Percentiles rank a stretch among this genome's conserved stretches.
phyloP scores from a whole-genome alignment of 2,888 invertebrate species.

The Heliothis peltigera region DNA sequence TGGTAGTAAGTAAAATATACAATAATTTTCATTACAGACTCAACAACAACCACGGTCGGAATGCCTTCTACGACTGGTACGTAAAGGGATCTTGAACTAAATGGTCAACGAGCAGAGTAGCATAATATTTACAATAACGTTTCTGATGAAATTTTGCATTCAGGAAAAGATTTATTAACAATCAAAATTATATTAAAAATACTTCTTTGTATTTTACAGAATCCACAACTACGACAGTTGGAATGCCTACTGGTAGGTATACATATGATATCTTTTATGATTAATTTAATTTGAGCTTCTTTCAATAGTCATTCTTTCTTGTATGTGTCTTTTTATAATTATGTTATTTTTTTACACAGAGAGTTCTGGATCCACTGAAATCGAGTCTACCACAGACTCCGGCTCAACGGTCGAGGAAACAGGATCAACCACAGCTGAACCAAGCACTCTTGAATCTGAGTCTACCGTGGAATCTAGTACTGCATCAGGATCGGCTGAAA shows the following conservation, averaged over 20 bases:
- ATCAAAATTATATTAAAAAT: not conserved
- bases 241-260: constrained; percentile 5
- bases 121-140: no score
- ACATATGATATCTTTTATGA: not conserved
- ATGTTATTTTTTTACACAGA: no score
- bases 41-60: not conserved
- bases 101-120: not conserved
- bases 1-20: no score
- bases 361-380: constrained; percentile 24
- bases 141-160: no score
- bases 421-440: constrained; percentile 22
- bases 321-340: not conserved
- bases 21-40: not conserved
- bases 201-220: constrained; percentile 8
- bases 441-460: not conserved
- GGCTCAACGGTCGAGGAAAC: constrained; percentile 19
- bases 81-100: not conserved
- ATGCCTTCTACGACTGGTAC: not conserved
- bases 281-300: not conserved
- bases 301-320: not conserved
- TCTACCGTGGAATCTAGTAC: not conserved
- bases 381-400: constrained; percentile 25
- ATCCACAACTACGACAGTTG: constrained; percentile 3
- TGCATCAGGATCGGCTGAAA: no score
- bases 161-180: no score